Percentiles rank a stretch among this genome's conserved stretches.
Evolutionary conservation across 2,888 invertebrate species (phyloP).

Genomic region (Ptilodon capucinus): DNA sequence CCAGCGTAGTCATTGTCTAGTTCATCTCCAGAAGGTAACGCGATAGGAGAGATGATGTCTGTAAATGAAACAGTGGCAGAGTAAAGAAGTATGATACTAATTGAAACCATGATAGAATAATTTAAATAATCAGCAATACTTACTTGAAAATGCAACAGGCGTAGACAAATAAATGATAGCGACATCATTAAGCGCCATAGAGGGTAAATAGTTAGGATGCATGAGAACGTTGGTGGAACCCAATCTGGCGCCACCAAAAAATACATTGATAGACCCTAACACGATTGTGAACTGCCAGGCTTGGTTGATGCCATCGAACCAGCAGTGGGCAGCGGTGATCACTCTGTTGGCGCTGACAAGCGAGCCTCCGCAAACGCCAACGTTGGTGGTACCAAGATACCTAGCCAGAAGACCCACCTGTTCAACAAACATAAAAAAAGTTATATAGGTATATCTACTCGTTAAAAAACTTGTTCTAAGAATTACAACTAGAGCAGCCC

Average conservation of each 20-base stretch:
- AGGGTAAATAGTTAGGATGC: slow-evolving; percentile 50
- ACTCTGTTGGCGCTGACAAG: slow-evolving; percentile 41
- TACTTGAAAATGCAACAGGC: slow-evolving; percentile 18
- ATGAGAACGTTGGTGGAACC: slow-evolving; percentile 35
- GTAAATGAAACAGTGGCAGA: neutral
- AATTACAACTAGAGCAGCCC: no score
- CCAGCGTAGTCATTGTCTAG: slow-evolving; percentile 34
- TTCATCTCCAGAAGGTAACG: slow-evolving; percentile 36
- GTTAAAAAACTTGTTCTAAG: no score
- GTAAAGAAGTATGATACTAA: neutral
- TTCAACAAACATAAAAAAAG: neutral
- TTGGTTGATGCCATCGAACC: slow-evolving; percentile 53
- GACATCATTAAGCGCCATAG: slow-evolving; percentile 48
- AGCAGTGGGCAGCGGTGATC: slow-evolving; percentile 57
- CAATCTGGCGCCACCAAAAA: slow-evolving; percentile 53
- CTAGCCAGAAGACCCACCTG: slow-evolving; percentile 41
- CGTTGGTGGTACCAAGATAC: slow-evolving; percentile 21
- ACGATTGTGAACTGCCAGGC: slow-evolving; percentile 51
- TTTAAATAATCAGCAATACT: neutral
- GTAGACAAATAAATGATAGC: slow-evolving; percentile 40
- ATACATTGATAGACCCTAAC: slow-evolving; percentile 50
- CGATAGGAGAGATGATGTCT: slow-evolving; percentile 38
- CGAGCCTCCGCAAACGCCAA: slow-evolving; percentile 55
- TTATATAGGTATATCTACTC: no score
- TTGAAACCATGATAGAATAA: neutral